A percentile compares a stretch with the other conserved stretches of the same genome.
Evolutionary conservation across 2,113 vertebrate species (phyloP).

Genomic region (Spea multiplicata): DNA sequence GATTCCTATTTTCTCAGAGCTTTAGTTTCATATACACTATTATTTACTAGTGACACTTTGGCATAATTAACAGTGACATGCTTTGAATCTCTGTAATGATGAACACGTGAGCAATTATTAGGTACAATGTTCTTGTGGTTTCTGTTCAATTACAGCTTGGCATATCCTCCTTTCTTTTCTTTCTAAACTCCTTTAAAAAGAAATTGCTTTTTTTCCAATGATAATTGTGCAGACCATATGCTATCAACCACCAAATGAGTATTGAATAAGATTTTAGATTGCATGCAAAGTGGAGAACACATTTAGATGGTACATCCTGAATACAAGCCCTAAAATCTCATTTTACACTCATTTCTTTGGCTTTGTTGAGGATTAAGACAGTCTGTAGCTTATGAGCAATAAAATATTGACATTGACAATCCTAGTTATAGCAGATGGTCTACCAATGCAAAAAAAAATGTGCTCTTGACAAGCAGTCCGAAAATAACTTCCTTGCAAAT

Average conservation of each 20-base stretch:
- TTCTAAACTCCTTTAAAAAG: conserved; percentile 18
- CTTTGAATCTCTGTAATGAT: neutral
- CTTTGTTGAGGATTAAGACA: conserved; percentile 53
- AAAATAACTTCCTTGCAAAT: conserved; percentile 63
- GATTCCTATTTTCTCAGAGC: too few species aligned
- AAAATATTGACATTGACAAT: conserved; percentile 56
- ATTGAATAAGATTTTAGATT: conserved; percentile 48
- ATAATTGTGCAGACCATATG: conserved; percentile 52
- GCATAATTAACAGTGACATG: conserved; percentile 11
- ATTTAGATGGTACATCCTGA: conserved; percentile 45
- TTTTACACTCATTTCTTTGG: conserved; percentile 50
- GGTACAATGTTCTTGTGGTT: conserved; percentile 1
- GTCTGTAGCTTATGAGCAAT: conserved; percentile 51
- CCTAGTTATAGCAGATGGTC: conserved; percentile 62
- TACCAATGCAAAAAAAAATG: conserved; percentile 60
- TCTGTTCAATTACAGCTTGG: neutral
- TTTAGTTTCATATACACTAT: neutral
- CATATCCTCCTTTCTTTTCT: conserved; percentile 9
- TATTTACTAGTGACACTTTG: neutral
- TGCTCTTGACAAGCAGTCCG: conserved; percentile 57
- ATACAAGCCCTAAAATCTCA: conserved; percentile 51
- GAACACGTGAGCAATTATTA: conserved; percentile 9
- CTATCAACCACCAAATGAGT: conserved; percentile 45
- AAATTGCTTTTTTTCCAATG: conserved; percentile 21
- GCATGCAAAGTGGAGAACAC: conserved; percentile 48